These are phyloP conservation scores for Bombus difficillimus DNA, from an alignment of 1,140 invertebrate species.

Conservation along the genomic window DNA sequence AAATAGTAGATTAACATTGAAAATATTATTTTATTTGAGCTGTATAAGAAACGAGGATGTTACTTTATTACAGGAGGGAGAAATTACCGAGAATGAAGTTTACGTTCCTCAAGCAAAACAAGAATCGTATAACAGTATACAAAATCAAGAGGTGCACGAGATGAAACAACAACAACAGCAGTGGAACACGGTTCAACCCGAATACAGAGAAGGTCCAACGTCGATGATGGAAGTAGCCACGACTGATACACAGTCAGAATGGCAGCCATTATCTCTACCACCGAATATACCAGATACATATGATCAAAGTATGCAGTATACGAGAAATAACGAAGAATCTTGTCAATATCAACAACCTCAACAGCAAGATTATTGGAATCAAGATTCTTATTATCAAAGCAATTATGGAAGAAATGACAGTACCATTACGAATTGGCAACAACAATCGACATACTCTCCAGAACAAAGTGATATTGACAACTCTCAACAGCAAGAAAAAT, in stretches of 20 bases:
- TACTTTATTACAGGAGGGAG: slow-evolving; percentile 65
- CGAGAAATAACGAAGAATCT: slow-evolving; percentile 61
- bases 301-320: slow-evolving; percentile 68
- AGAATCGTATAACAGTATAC: slow-evolving; percentile 40
- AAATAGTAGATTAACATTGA: background rate
- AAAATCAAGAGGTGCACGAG: slow-evolving; percentile 57
- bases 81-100: slow-evolving; percentile 70
- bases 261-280: slow-evolving; percentile 75
- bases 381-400: slow-evolving; percentile 76
- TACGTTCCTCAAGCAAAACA: slow-evolving; percentile 31
- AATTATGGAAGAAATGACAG: slow-evolving; percentile 69
- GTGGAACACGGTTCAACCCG: slow-evolving; percentile 62
- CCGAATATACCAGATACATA: slow-evolving; percentile 69
- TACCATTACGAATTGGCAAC: slow-evolving; percentile 72
- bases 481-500: slow-evolving; percentile 74
- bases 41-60: no score
- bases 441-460: slow-evolving; percentile 61
- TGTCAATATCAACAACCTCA: slow-evolving; percentile 75
- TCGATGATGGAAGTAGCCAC: slow-evolving; percentile 72
- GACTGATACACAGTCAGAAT: slow-evolving; percentile 67
- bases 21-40: background rate
- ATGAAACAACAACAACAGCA: slow-evolving; percentile 64
- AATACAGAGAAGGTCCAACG: slow-evolving; percentile 67
- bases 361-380: slow-evolving; percentile 79
- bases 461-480: slow-evolving; percentile 71